Evolutionary conservation across 2,113 vertebrate genomes (phyloP).

Genomic region (Vanacampus margaritifer): DNA sequence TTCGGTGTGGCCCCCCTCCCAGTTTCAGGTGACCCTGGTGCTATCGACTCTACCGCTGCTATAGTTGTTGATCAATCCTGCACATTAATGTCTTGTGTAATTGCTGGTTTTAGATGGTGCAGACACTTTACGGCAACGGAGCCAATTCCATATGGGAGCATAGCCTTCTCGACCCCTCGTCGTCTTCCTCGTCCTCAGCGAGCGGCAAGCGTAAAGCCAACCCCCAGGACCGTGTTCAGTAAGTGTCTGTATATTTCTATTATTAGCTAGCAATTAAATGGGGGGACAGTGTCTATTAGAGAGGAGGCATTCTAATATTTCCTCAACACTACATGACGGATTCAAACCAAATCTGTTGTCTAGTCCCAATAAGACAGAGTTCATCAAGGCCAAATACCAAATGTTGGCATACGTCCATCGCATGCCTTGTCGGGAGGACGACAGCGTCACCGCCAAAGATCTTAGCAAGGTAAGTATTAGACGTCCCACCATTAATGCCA

Average conservation of each 20-base stretch:
- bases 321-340: not conserved
- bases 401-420: slow-evolving; percentile 96
- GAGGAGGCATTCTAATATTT: not conserved
- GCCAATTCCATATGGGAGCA: slow-evolving; percentile 99
- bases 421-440: slow-evolving; percentile 93
- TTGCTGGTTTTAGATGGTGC: slow-evolving; percentile 85
- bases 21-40: slow-evolving; percentile 83
- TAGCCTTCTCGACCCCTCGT: slow-evolving; percentile 90
- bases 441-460: slow-evolving; percentile 94
- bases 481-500: no score
- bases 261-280: not conserved
- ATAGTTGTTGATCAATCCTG: not conserved
- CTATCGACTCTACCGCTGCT: not conserved
- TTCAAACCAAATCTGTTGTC: slow-evolving; percentile 21
- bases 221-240: slow-evolving; percentile 97
- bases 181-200: slow-evolving; percentile 79
- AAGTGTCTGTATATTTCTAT: slow-evolving; percentile 63
- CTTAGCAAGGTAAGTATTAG: slow-evolving; percentile 85
- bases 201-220: slow-evolving; percentile 94
- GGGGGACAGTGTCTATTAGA: no score
- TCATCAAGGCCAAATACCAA: slow-evolving; percentile 97
- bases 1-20: slow-evolving; percentile 85
- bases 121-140: slow-evolving; percentile 92
- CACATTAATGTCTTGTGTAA: not conserved
- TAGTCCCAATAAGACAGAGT: slow-evolving; percentile 96